Evolutionary conservation across 2,888 invertebrate species (phyloP).

Genomic region (Volucella zonaria): DNA sequence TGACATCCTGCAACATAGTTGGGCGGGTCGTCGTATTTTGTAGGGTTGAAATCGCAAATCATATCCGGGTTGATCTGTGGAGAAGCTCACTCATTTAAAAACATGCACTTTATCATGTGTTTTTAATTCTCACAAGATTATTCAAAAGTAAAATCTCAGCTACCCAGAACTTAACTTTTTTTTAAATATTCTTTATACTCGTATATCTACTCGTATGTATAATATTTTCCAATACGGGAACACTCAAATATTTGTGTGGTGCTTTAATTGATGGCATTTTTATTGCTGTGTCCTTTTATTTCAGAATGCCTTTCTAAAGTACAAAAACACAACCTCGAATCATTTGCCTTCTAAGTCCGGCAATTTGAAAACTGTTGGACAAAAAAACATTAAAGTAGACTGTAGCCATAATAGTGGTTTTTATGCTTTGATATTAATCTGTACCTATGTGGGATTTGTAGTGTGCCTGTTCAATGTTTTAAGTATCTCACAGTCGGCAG

Average conservation of each 20-base stretch:
- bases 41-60: too few species aligned
- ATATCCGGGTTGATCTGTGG: too few species aligned
- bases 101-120: too few species aligned
- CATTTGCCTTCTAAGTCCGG: slow-evolving; percentile 75
- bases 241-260: not conserved
- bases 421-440: slow-evolving; percentile 83
- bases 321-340: slow-evolving; percentile 74
- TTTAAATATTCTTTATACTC: too few species aligned
- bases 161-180: too few species aligned
- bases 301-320: slow-evolving; percentile 73
- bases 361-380: slow-evolving; percentile 69
- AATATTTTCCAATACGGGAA: too few species aligned
- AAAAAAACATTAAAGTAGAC: slow-evolving; percentile 72
- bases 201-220: too few species aligned
- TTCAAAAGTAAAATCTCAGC: too few species aligned
- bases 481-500: slow-evolving; percentile 84
- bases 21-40: too few species aligned
- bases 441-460: slow-evolving; percentile 83
- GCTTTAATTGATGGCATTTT: not conserved
- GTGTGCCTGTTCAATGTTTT: slow-evolving; percentile 84
- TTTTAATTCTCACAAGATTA: too few species aligned
- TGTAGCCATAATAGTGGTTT: slow-evolving; percentile 75
- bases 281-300: slow-evolving; percentile 23
- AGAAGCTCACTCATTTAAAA: too few species aligned
- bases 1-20: too few species aligned